Percentiles rank a stretch among this genome's conserved stretches.
Evolutionary conservation across 2,797 vertebrate species (phyloP).

Genomic region (Anolis apletophallus): DNA sequence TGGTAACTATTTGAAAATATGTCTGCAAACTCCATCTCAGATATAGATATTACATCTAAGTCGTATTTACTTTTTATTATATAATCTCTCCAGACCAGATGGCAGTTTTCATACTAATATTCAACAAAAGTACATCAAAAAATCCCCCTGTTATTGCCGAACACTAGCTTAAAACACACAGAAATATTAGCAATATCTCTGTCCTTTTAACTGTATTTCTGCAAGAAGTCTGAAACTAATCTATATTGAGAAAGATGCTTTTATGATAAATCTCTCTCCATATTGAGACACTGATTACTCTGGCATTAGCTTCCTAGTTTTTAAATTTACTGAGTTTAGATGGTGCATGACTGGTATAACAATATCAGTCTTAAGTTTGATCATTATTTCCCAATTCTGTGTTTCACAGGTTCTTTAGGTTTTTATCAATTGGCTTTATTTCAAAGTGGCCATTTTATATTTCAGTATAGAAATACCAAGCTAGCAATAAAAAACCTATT

Average conservation of each 20-base stretch:
- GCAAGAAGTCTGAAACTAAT: background rate
- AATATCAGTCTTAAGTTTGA: background rate
- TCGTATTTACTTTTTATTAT: slow-evolving; percentile 41
- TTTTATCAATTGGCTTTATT: background rate
- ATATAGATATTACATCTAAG: slow-evolving; percentile 22
- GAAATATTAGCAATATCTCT: slow-evolving; percentile 10
- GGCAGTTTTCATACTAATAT: slow-evolving; percentile 28
- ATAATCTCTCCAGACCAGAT: slow-evolving; percentile 37
- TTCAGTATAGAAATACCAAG: background rate
- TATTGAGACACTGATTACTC: background rate
- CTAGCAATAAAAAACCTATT: background rate
- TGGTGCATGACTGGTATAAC: slow-evolving; percentile 10
- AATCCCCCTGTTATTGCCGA: slow-evolving; percentile 19
- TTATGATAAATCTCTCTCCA: slow-evolving; percentile 24
- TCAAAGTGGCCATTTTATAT: background rate
- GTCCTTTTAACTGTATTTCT: slow-evolving; percentile 27
- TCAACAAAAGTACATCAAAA: slow-evolving; percentile 26
- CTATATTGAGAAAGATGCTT: slow-evolving; percentile 33
- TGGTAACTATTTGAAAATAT: slow-evolving; percentile 36
- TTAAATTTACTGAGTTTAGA: slow-evolving; percentile 8
- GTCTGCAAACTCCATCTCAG: slow-evolving; percentile 38
- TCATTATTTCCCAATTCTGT: background rate
- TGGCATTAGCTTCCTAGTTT: slow-evolving; percentile 16
- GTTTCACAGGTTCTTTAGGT: background rate
- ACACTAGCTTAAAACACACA: slow-evolving; percentile 1